Evolutionary conservation across 2,888 invertebrate species (phyloP), one percentile per base, ranked within the genome.

Genomic region (Hylaea fasciaria): DNA sequence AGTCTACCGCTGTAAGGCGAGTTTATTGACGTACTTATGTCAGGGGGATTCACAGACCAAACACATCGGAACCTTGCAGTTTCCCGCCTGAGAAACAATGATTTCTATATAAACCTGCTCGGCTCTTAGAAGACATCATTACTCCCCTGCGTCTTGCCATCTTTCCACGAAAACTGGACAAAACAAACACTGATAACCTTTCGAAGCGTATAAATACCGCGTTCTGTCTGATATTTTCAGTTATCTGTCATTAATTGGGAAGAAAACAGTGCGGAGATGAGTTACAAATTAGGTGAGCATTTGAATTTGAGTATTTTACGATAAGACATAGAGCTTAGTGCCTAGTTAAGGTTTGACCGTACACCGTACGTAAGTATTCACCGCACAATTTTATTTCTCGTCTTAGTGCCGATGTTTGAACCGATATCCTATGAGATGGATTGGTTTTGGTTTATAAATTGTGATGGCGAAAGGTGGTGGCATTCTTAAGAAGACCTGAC

Each of bases 231-330:
- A 10, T 17, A 16, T 2, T 54, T 37, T 37, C 37, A 47, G 41
- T 51, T 16, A 60, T 54, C 48, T 14, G 29, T 39, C 14, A 13
- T 45, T 59, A 39, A 1, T 49, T 28, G 29, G 16, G 17, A 35
- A 44, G 50, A 57, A 48, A 13, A 14, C 13, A 46, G 55, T 52
- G 29, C 40, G 37, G 65, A 65, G 43, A 69, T 69, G 69, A 58
- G 49, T 35, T 63, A 54, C 17, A 59, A 49, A 53, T 39, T 69
- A 49, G 69, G 69, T 69, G 14, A 69, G 68, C 1, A 49, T 50
- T 54, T 12, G 11, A 8, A 22, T 46, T 46, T 32, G 13, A 41
- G 4, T 35, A 14, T 41, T 45, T 49, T 8, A 8, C n/a, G n/a
- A n/a, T n/a, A n/a, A n/a, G n/a, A n/a, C n/a, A n/a, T n/a, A n/a